These are phyloP conservation scores for Hybognathus amarus DNA, from an alignment of 2,797 vertebrate species.

Conservation along the genomic window DNA sequence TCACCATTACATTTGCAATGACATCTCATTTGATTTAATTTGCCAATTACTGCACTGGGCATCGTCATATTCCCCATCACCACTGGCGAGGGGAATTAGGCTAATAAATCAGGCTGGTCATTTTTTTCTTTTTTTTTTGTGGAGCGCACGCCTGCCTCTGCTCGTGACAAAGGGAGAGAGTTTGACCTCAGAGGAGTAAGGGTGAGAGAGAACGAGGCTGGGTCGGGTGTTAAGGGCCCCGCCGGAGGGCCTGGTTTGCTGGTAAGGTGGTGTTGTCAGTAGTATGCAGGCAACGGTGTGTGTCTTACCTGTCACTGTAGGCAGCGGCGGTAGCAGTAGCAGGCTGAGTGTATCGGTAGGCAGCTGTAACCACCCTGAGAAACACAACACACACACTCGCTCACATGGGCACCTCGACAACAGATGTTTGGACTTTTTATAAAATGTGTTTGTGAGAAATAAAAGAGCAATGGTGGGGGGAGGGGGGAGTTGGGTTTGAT, in stretches of 20 bases:
- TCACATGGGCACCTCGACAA: constrained; percentile 50
- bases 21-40: constrained; percentile 70
- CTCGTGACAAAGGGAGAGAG: constrained; percentile 51
- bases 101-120: constrained; percentile 66
- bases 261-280: constrained; percentile 49
- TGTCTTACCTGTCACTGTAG: constrained; percentile 97
- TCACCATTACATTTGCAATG: constrained; percentile 63
- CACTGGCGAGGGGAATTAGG: constrained; percentile 63
- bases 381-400: constrained; percentile 64
- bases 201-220: constrained; percentile 44
- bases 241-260: constrained; percentile 37
- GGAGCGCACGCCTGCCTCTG: constrained; percentile 45
- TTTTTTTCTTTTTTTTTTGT: constrained; percentile 16
- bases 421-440: constrained; percentile 34
- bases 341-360: constrained; percentile 96
- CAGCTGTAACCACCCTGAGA: constrained; percentile 92
- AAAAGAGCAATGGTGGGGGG: neutral
- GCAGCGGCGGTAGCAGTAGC: constrained; percentile 93
- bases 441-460: constrained; percentile 5
- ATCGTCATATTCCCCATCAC: constrained; percentile 51
- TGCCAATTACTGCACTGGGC: constrained; percentile 64
- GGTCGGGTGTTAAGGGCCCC: constrained; percentile 33
- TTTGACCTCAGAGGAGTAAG: constrained; percentile 58
- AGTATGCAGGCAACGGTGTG: constrained; percentile 39
- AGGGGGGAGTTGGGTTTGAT: neutral